phyloP scores from a whole-genome alignment of 2,888 invertebrate species.

The Fragum whitleyi region DNA sequence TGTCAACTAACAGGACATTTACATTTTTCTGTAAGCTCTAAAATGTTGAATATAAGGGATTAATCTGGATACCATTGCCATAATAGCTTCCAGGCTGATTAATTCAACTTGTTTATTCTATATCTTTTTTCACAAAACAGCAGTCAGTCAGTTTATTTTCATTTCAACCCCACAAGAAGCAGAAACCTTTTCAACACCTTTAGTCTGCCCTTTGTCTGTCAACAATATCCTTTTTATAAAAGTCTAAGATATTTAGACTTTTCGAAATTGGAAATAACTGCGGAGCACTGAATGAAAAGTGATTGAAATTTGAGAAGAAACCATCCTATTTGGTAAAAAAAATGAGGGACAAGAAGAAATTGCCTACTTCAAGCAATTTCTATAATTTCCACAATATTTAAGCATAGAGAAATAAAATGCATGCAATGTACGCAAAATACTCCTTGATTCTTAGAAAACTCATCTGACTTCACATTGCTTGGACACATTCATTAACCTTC shows the following conservation, averaged over 20 bases:
- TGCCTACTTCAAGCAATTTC: background rate
- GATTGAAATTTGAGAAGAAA: too few relatives aligned
- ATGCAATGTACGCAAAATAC: too few relatives aligned
- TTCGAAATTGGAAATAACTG: too few relatives aligned
- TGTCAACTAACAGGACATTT: too few relatives aligned
- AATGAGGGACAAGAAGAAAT: background rate
- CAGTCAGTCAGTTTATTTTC: constrained; percentile 7
- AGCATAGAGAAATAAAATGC: too few relatives aligned
- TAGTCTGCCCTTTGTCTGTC: background rate
- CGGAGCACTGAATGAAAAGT: too few relatives aligned
- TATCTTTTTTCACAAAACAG: background rate
- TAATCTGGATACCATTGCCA: background rate
- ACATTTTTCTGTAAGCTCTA: too few relatives aligned
- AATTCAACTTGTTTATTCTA: background rate
- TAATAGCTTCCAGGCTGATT: background rate
- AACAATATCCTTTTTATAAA: too few relatives aligned
- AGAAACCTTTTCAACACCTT: background rate
- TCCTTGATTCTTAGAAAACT: too few relatives aligned
- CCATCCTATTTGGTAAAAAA: background rate
- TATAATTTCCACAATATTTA: background rate
- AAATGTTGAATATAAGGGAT: background rate
- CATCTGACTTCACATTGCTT: too few relatives aligned
- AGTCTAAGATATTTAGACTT: too few relatives aligned
- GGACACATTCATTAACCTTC: too few relatives aligned
- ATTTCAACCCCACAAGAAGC: constrained; percentile 10